Conservation (phyloP, 2,113 vertebrate genomes). For the Prunella himalayana region DNA sequence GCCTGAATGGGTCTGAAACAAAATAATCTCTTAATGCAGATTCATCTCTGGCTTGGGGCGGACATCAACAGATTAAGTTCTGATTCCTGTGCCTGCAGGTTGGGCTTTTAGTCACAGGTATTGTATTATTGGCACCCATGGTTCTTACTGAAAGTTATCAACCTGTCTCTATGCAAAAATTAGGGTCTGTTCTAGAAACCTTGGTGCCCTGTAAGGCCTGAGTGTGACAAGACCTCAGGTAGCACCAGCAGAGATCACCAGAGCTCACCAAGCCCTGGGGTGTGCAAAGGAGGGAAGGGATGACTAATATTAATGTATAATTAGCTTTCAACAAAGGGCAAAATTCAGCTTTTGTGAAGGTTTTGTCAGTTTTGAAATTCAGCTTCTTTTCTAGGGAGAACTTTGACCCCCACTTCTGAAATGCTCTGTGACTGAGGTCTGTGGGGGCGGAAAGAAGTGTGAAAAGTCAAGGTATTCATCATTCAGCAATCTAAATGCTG, state of each 20-base stretch:
- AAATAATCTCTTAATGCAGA: not conserved
- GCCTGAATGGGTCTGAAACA: not conserved
- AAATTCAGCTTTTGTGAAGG: not conserved
- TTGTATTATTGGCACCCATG: not conserved
- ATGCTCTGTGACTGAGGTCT: not conserved
- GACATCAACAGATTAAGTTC: not conserved
- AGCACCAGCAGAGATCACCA: fast-evolving
- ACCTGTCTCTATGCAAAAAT: not conserved
- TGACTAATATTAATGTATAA: not conserved
- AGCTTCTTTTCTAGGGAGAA: not conserved
- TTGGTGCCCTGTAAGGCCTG: not conserved
- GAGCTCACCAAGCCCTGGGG: not conserved
- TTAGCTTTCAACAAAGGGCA: not conserved
- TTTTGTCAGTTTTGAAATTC: not conserved
- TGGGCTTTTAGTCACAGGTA: not conserved
- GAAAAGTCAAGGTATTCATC: not conserved
- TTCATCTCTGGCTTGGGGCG: not conserved
- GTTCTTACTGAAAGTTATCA: not conserved
- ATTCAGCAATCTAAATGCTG: not conserved
- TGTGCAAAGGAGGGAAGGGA: not conserved
- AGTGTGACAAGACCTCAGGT: not conserved
- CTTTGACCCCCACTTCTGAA: not conserved
- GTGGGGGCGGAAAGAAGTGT: not conserved
- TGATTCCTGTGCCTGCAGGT: not conserved
- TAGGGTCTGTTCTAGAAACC: not conserved